phyloP scores from a whole-genome alignment of 2,113 vertebrate genomes.

The Natator depressus region DNA sequence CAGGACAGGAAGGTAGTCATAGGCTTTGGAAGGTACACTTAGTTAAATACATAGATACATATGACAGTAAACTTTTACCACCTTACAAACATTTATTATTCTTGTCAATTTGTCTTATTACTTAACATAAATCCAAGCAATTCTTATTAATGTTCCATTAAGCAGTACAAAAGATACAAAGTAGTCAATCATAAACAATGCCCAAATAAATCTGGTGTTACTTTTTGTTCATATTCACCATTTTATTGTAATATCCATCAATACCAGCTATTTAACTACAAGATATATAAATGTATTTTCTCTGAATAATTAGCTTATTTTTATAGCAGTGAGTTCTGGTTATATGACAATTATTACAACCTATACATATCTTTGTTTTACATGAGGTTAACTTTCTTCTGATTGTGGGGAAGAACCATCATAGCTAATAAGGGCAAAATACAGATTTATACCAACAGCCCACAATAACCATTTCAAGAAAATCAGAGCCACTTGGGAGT shows the following conservation, averaged over 20 bases:
- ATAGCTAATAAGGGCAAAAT: background rate
- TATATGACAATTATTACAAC: conserved; percentile 49
- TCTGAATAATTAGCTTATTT: conserved; percentile 50
- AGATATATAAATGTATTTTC: conserved; percentile 38
- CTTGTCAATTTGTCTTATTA: conserved; percentile 29
- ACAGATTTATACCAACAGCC: conserved; percentile 32
- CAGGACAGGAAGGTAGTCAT: background rate
- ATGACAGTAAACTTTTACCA: conserved; percentile 39
- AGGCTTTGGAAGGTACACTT: conserved; percentile 33
- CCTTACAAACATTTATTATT: conserved; percentile 41
- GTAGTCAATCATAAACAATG: conserved; percentile 47
- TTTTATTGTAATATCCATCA: conserved; percentile 54
- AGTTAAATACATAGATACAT: conserved; percentile 22
- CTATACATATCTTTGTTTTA: conserved; percentile 40
- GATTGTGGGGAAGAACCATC: conserved; percentile 35
- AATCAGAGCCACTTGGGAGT: conserved; percentile 52
- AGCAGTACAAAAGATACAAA: conserved; percentile 55
- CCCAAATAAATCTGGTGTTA: conserved; percentile 58
- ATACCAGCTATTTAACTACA: conserved; percentile 49
- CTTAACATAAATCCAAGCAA: conserved; percentile 57
- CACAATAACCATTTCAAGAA: conserved; percentile 30
- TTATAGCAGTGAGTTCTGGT: conserved; percentile 49
- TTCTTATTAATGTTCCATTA: conserved; percentile 58
- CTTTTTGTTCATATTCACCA: conserved; percentile 24
- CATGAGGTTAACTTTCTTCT: conserved; percentile 15